These are phyloP conservation scores for Gymnoscelis rufifasciata DNA, from an alignment of 2,888 invertebrate species.

Conservation along the genomic window DNA sequence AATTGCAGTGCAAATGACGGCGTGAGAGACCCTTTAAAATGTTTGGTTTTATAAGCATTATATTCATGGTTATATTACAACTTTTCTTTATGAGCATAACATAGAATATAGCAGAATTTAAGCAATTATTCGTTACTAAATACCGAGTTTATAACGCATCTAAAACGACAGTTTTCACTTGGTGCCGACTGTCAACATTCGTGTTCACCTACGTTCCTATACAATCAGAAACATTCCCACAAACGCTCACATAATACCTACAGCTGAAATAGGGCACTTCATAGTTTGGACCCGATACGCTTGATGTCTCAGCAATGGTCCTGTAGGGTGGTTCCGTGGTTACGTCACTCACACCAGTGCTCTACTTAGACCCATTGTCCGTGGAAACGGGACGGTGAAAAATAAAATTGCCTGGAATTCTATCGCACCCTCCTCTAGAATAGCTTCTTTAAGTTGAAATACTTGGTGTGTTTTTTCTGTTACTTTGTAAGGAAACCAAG, in stretches of 20 bases:
- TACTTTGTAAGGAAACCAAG: too few relatives aligned
- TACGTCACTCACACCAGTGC: constrained; percentile 20
- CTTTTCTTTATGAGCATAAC: too few relatives aligned
- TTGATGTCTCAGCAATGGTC: constrained; percentile 26
- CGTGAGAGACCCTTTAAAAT: too few relatives aligned
- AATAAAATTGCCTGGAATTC: constrained; percentile 9
- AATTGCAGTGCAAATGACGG: too few relatives aligned
- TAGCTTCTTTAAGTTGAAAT: constrained; percentile 3
- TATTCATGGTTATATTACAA: too few relatives aligned
- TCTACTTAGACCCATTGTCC: constrained; percentile 15
- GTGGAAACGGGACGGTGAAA: constrained; percentile 4
- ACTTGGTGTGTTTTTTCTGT: background rate
- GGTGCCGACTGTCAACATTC: too few relatives aligned
- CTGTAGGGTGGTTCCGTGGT: constrained; percentile 18
- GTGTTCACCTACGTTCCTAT: too few relatives aligned
- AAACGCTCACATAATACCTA: constrained; percentile 1
- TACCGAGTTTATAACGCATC: too few relatives aligned
- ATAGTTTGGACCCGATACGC: constrained; percentile 12
- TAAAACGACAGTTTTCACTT: too few relatives aligned
- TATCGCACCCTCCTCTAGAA: constrained; percentile 2
- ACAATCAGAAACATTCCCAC: background rate
- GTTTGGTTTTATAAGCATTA: too few relatives aligned
- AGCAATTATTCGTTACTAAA: too few relatives aligned
- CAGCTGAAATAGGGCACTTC: constrained; percentile 21
- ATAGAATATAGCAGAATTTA: too few relatives aligned